A percentile compares a stretch with the other conserved stretches of the same genome.
These are phyloP conservation scores for Symphodus melops DNA, from an alignment of 2,113 vertebrate genomes.

Conservation along the genomic window DNA sequence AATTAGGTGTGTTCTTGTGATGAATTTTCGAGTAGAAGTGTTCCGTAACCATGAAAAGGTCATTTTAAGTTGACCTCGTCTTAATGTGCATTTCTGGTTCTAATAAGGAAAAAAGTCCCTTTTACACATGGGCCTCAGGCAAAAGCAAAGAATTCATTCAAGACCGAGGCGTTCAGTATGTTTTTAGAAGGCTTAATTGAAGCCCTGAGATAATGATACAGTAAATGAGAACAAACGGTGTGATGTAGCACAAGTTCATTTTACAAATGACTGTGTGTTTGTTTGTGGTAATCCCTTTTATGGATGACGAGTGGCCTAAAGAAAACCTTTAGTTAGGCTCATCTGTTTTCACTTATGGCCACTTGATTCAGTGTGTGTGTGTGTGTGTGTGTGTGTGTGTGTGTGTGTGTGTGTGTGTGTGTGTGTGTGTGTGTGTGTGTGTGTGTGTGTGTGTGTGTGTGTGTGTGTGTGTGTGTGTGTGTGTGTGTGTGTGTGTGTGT, in stretches of 20 bases:
- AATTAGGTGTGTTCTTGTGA: conserved; percentile 21
- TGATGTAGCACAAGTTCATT: conserved; percentile 52
- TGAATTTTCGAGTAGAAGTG: conserved; percentile 1
- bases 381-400: conserved; percentile 35
- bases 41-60: conserved; percentile 32
- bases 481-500: conserved; percentile 29
- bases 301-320: conserved; percentile 44
- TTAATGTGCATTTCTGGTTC: conserved; percentile 60
- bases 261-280: conserved; percentile 31
- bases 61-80: conserved; percentile 54
- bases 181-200: conserved; percentile 59
- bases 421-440: conserved; percentile 27
- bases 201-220: conserved; percentile 53
- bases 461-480: conserved; percentile 21
- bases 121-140: conserved; percentile 50
- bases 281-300: conserved; percentile 66
- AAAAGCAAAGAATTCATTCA: conserved; percentile 57
- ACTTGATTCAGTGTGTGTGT: conserved; percentile 31
- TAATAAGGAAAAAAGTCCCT: conserved; percentile 54
- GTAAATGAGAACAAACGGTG: conserved; percentile 49
- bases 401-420: conserved; percentile 33
- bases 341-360: conserved; percentile 34
- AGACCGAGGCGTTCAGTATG: conserved; percentile 47
- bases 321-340: conserved; percentile 39
- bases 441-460: conserved; percentile 22